Conservation (phyloP, 2,113 vertebrate genomes). For the Gasterosteus nipponicus region DNA sequence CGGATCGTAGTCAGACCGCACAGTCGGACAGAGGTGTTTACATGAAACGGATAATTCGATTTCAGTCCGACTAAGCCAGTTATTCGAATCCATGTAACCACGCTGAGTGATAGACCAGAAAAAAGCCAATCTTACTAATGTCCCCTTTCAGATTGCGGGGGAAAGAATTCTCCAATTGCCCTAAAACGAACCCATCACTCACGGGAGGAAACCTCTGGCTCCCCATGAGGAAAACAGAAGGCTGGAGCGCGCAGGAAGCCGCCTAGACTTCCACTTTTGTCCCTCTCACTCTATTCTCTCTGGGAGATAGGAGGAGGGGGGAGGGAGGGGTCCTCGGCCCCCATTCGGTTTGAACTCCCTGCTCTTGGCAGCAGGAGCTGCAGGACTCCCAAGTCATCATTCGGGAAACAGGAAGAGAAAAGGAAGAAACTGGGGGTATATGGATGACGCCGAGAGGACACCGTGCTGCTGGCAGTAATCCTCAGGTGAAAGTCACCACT, state of each 20-base stretch:
- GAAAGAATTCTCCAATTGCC: conserved; percentile 36
- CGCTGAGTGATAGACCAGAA: conserved; percentile 33
- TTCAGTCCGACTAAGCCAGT: no score
- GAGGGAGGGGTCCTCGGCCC: conserved; percentile 46
- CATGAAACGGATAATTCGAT: no score
- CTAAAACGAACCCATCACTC: conserved; percentile 60
- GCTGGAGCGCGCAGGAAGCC: conserved; percentile 13
- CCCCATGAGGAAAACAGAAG: conserved; percentile 16
- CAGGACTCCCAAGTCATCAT: conserved; percentile 65
- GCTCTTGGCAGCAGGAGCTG: conserved; percentile 57
- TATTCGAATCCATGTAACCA: no score
- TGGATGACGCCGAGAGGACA: conserved; percentile 67
- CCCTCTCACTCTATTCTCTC: conserved; percentile 45
- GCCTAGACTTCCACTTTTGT: conserved; percentile 53
- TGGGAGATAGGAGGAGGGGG: conserved; percentile 31
- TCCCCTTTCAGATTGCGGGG: conserved; percentile 31
- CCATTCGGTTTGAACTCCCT: conserved; percentile 69
- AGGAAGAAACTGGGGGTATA: conserved; percentile 38
- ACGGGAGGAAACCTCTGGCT: conserved; percentile 44
- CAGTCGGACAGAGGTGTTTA: no score
- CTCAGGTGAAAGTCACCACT: conserved; percentile 52
- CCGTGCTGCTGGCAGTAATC: conserved; percentile 43
- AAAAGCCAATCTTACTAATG: conserved; percentile 63
- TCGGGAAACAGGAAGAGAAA: conserved; percentile 44
- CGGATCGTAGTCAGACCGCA: no score